Percentiles rank a stretch among this genome's conserved stretches.
phyloP scores from a whole-genome alignment of 2,797 vertebrate genomes.

The Eptatretus atami region DNA sequence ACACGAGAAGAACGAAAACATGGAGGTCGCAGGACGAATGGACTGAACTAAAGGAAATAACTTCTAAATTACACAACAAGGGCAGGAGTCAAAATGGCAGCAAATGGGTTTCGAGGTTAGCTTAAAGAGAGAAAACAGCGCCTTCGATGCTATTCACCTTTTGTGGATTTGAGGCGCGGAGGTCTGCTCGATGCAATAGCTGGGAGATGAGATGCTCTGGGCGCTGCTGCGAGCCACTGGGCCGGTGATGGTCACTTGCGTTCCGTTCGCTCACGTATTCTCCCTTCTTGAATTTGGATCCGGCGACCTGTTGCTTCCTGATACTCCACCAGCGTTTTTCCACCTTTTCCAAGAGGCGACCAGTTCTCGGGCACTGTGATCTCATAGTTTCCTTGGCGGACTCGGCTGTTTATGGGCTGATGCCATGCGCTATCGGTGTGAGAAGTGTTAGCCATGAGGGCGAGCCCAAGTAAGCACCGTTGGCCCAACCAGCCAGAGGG shows the following conservation, averaged over 20 bases:
- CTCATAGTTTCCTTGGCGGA: conserved; percentile 38
- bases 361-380: conserved; percentile 47
- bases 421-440: conserved; percentile 36
- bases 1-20: too few relatives aligned
- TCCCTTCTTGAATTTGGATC: conserved; percentile 52
- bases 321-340: conserved; percentile 48
- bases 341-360: conserved; percentile 47
- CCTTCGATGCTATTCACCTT: conserved; percentile 21
- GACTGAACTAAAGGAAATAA: too few relatives aligned
- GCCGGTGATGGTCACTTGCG: conserved; percentile 48
- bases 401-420: conserved; percentile 40
- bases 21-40: too few relatives aligned
- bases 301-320: conserved; percentile 50
- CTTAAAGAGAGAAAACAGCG: too few relatives aligned
- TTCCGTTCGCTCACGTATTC: conserved; percentile 51
- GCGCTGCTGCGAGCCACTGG: conserved; percentile 43
- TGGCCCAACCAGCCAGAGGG: conserved; percentile 21
- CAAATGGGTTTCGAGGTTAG: too few relatives aligned
- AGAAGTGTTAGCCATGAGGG: conserved; percentile 45
- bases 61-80: too few relatives aligned
- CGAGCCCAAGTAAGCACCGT: conserved; percentile 35
- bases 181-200: conserved; percentile 46
- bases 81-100: too few relatives aligned
- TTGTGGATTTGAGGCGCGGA: conserved; percentile 41
- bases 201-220: conserved; percentile 50